Evolutionary conservation across 2,888 invertebrate species (phyloP).

Genomic region (Norana najaformis): DNA sequence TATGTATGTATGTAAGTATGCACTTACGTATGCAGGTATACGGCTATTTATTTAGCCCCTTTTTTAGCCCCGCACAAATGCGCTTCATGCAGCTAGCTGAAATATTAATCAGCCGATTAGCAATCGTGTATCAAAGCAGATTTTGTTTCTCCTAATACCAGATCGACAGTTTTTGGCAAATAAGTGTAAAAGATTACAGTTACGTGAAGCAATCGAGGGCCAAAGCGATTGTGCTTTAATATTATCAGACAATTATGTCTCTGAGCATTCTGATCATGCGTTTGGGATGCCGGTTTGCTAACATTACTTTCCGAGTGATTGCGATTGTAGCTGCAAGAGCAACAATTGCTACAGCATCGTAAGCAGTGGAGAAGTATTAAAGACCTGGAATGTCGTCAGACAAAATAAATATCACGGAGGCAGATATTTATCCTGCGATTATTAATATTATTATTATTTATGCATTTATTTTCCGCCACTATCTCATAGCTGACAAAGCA

Average conservation of each 20-base stretch:
- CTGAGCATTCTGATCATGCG: not conserved
- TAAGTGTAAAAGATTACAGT: conserved; percentile 13
- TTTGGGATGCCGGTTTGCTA: not conserved
- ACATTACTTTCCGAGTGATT: not conserved
- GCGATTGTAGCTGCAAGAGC: not conserved
- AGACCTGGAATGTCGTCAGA: not conserved
- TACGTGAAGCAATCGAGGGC: not conserved
- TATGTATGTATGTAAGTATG: not conserved
- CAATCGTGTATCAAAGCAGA: not conserved
- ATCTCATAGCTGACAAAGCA: not conserved
- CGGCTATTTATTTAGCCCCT: not conserved
- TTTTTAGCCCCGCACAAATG: not conserved
- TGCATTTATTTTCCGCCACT: not conserved
- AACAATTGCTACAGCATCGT: not conserved
- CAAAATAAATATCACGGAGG: not conserved
- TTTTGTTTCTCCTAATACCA: not conserved
- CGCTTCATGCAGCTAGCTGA: not conserved
- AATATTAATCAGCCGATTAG: conserved; percentile 5
- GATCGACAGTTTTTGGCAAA: not conserved
- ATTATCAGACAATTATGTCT: conserved; percentile 13
- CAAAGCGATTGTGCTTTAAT: not conserved
- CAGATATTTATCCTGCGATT: not conserved
- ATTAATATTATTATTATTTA: not conserved
- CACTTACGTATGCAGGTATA: not conserved
- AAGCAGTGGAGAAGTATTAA: not conserved